Base-by-base conservation (phyloP, 1,140 invertebrate species). In the Carposina sasakii region DNA sequence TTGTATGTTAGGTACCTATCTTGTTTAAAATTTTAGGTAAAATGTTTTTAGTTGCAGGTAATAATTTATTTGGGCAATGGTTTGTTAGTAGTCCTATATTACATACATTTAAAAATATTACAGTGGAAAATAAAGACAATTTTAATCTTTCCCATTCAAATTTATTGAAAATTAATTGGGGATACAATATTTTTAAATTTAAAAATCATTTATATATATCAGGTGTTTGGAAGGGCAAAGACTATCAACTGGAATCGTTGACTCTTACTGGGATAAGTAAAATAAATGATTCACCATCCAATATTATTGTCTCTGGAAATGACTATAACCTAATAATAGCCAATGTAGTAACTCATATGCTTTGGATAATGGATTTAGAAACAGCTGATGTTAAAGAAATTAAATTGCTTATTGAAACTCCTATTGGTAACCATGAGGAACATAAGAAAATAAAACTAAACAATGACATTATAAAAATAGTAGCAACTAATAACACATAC, bases 51-150 rank as follows among this genome's bases (percentile, higher is more conserved):
- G 63, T 75, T 19, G 41, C 75, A 9, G 79, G 79, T 9, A 54
- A 67, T 10, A 81, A 83, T 64, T 53, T 83, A 48, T 79, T 76
- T 51, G 66, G 65, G 8, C 76, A 83, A 30, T 83, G 79, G 79
- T 62, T 68, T 31, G 40, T 24, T 4, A 44, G 64, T 17, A 51
- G 63, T 26, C 23, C 41, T 13, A 50, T 75, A 16, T 51, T 77
- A 34, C 51, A 60, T 44, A 50, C 61, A 44, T 81, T 78, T 56
- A 49, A 48, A 33, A 36, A 24, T 26, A 26, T 58, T 12, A 31
- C 45, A 9, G 2, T 49, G 33, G 19, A 39, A 41, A 23, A 4
- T 33, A 37, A 58, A 16, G 30, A 20, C 8, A 52, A 65, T 28
- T 54, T 66, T 26, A 37, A 64, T 51, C 36, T 53, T 19, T 45